A percentile compares a stretch with the other conserved stretches of the same genome.
Conservation (phyloP, 2,888 invertebrate genomes). For the Cephalotes varians region DNA sequence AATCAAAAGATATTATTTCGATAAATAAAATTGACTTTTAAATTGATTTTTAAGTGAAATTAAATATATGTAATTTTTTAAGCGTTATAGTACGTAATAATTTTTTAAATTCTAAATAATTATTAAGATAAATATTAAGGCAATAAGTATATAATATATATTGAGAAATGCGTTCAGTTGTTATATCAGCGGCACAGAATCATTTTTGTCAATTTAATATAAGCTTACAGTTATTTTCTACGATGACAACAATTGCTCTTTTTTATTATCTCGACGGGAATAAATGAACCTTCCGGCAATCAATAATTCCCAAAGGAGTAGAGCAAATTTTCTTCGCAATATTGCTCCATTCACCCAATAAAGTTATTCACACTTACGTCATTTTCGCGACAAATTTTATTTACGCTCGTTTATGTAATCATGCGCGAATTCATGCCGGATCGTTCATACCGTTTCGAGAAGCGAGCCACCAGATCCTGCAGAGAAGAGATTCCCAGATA, state of each 20-base stretch:
- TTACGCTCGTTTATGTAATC: conserved; percentile 17
- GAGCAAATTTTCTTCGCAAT: not conserved
- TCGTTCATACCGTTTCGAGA: not conserved
- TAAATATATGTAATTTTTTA: not conserved
- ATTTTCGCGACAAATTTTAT: conserved; percentile 4
- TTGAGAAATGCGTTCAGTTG: not conserved
- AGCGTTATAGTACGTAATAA: no score
- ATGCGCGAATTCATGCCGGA: not conserved
- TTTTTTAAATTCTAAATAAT: not conserved
- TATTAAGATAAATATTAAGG: not conserved
- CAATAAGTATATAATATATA: not conserved
- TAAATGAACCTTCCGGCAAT: not conserved
- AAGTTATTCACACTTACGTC: not conserved
- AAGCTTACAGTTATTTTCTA: not conserved
- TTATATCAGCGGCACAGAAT: conserved; percentile 12
- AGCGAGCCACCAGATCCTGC: not conserved
- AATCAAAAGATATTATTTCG: not conserved
- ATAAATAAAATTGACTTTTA: not conserved
- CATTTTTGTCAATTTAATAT: not conserved
- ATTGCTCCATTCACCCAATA: not conserved
- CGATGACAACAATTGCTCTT: not conserved
- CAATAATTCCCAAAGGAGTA: not conserved
- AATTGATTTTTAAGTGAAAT: not conserved
- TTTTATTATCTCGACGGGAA: not conserved
- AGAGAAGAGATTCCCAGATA: conserved; percentile 75